phyloP scores from a whole-genome alignment of 2,888 invertebrate species.

The Drosophila rubida region DNA sequence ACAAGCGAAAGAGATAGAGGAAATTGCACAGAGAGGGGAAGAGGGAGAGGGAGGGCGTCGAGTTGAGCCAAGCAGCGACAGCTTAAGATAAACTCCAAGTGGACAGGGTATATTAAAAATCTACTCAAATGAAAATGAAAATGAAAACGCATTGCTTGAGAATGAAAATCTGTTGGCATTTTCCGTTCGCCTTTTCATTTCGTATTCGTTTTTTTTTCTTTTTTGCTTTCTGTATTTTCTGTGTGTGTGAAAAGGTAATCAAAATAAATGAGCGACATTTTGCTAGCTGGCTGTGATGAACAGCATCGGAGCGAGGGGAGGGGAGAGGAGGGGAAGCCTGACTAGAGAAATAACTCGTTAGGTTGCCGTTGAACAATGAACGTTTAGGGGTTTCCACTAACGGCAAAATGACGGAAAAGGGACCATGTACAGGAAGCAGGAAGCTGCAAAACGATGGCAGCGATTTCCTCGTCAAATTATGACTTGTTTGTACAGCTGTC shows the following conservation, averaged over 20 bases:
- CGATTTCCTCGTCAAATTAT: constrained; percentile 74
- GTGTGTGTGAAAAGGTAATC: constrained; percentile 66
- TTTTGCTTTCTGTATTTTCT: constrained; percentile 12
- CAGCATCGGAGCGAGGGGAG: constrained; percentile 40
- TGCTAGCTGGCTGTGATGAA: constrained; percentile 58
- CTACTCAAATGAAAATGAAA: constrained; percentile 42
- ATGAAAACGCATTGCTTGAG: constrained; percentile 36
- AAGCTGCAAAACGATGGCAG: constrained; percentile 55
- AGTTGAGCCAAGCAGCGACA: constrained; percentile 7
- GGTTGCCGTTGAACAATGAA: constrained; percentile 48
- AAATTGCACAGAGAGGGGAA: background rate
- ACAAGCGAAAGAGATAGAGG: background rate
- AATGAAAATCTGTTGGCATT: constrained; percentile 65
- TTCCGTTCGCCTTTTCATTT: constrained; percentile 12
- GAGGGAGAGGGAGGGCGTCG: background rate
- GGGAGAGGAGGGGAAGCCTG: background rate
- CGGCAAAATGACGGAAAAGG: constrained; percentile 53
- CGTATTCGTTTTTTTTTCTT: constrained; percentile 20
- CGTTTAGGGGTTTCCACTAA: constrained; percentile 52
- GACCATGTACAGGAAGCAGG: constrained; percentile 56
- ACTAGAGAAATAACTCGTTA: constrained; percentile 68
- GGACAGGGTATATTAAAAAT: constrained; percentile 58
- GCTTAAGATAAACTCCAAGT: constrained; percentile 45
- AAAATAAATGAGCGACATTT: constrained; percentile 79
- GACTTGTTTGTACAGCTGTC: constrained; percentile 77